Base-by-base conservation (phyloP, 2,888 invertebrate genomes). In the Epinotia bilunana region DNA sequence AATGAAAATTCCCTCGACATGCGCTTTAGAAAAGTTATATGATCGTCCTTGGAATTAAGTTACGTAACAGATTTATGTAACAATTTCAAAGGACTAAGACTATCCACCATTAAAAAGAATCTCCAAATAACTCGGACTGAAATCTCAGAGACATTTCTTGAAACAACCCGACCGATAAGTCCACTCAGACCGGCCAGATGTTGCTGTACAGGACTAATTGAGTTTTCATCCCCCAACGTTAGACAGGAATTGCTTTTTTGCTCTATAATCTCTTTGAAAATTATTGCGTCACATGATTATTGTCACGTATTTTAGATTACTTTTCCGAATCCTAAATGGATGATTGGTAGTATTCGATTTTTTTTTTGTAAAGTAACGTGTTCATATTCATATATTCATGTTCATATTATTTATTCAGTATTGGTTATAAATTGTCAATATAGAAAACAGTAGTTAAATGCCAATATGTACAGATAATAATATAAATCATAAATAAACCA, bases 141-240 rank as follows among this genome's bases (percentile, higher is more conserved):
- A 61, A 73, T 68, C 73, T 73, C 68, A 62, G 61, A 68, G 73
- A 73, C 67, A 73, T 73, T 68, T 73, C 61, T 73, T 62, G 61
- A 68, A 62, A 69, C 69, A 60, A 61, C 65, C 67, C 65, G 53
- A 73, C 73, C 53, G 33, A 71, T 60, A 70, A 73, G 73, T 73
- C 67, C 65, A 67, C 55, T 71, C 46, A 53, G 58, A 60, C 49
- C 76, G 77, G 83, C 87, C 88, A 88, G 88, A 87, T 88, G 88
- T 85, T 83, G 80, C 81, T 80, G 78, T 82, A 81, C 81, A 80
- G 78, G 76, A 81, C 80, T 87, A 88, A 88, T 88, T 86, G 83
- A 87, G 86, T 88, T 88, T 86, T 84, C 84, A 86, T 86, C 87
- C 86, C 86, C 84, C 83, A 80, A 78, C 73, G 76, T 74, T 78